These are phyloP conservation scores for Octodonta nipae DNA, from an alignment of 2,888 invertebrate species.

Conservation along the genomic window DNA sequence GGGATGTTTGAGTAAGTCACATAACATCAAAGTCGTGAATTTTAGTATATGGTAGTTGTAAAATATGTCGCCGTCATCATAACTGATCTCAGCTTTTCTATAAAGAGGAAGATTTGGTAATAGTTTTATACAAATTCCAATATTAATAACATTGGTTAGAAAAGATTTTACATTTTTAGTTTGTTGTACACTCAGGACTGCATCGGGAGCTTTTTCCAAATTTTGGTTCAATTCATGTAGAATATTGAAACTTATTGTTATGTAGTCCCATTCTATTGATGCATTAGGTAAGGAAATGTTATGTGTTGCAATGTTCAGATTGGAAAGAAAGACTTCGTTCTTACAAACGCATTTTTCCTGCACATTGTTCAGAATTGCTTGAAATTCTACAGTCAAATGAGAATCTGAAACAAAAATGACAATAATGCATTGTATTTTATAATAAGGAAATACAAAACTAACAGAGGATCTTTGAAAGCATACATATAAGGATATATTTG, in stretches of 20 bases:
- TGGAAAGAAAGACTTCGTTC: too few species aligned
- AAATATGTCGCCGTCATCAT: slow-evolving; percentile 27
- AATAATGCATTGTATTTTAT: too few species aligned
- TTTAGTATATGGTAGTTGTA: slow-evolving; percentile 42
- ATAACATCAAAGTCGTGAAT: slow-evolving; percentile 39
- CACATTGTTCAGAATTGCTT: too few species aligned
- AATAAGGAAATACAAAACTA: too few species aligned
- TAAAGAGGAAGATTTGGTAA: slow-evolving; percentile 38
- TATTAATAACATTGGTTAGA: slow-evolving; percentile 47
- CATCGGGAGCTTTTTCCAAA: slow-evolving; percentile 20
- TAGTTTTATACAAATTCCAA: slow-evolving; percentile 54
- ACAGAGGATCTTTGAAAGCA: too few species aligned
- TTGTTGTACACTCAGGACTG: slow-evolving; percentile 51
- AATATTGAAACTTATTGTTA: slow-evolving; percentile 36
- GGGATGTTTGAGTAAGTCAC: slow-evolving; percentile 37
- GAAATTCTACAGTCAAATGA: too few species aligned
- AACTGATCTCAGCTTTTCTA: slow-evolving; percentile 10
- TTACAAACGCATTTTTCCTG: too few species aligned
- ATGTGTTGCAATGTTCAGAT: too few species aligned
- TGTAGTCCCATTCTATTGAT: slow-evolving; percentile 34
- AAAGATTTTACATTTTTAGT: slow-evolving; percentile 48
- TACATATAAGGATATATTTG: too few species aligned
- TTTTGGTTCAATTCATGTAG: slow-evolving; percentile 31
- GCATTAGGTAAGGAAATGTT: slow-evolving; percentile 14
- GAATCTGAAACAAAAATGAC: too few species aligned